phyloP scores from a whole-genome alignment of 2,888 invertebrate genomes.

The Callyntrura guangdongensis region DNA sequence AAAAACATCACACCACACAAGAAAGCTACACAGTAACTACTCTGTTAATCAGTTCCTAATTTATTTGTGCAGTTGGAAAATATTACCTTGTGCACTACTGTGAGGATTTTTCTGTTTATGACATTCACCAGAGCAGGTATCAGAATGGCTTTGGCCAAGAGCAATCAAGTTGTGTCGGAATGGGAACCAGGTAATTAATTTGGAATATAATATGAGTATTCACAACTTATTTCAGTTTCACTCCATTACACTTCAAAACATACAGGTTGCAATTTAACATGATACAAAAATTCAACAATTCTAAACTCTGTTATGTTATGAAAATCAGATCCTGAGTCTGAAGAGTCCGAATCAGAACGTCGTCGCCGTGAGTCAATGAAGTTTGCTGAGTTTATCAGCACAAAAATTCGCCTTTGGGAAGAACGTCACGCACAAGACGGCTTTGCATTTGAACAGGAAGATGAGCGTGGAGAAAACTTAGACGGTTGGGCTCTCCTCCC shows the following conservation, averaged over 20 bases:
- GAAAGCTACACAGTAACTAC: neutral
- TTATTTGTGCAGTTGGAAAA: neutral
- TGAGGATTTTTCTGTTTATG: slow-evolving; percentile 32
- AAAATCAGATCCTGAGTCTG: slow-evolving; percentile 16
- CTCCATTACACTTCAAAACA: too few relatives aligned
- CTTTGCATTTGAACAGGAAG: slow-evolving; percentile 20
- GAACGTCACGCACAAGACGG: slow-evolving; percentile 60
- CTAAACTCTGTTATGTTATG: too few relatives aligned
- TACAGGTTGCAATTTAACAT: too few relatives aligned
- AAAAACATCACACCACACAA: too few relatives aligned
- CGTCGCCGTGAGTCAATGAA: slow-evolving; percentile 45
- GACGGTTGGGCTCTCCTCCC: slow-evolving; percentile 90
- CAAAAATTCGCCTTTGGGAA: slow-evolving; percentile 63
- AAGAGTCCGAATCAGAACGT: slow-evolving; percentile 45
- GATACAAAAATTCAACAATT: too few relatives aligned
- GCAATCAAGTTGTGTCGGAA: slow-evolving; percentile 50
- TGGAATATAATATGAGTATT: slow-evolving; percentile 3
- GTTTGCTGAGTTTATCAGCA: slow-evolving; percentile 64
- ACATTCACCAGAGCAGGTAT: slow-evolving; percentile 53
- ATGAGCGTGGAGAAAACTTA: slow-evolving; percentile 81
- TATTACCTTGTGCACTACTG: neutral
- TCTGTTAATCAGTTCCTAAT: neutral
- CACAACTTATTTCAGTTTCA: neutral
- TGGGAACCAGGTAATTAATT: slow-evolving; percentile 29
- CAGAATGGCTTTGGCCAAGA: slow-evolving; percentile 54